A percentile compares a stretch with the other conserved stretches of the same genome.
Evolutionary conservation across 2,113 vertebrate species (phyloP).

Genomic region (Epinephelus cyanopodus): DNA sequence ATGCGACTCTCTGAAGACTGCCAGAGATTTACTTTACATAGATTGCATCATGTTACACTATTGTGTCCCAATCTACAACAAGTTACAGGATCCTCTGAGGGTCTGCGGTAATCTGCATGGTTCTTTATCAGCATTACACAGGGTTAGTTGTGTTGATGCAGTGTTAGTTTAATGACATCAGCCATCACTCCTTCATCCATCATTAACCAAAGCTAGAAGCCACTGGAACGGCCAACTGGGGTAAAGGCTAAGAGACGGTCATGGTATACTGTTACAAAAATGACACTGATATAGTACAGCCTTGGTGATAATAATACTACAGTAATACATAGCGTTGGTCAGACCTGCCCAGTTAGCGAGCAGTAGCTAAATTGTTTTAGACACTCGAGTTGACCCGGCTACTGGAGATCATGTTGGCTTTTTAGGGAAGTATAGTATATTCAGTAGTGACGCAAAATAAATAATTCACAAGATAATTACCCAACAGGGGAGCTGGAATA

Average conservation of each 20-base stretch:
- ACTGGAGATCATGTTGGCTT: neutral
- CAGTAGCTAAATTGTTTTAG: neutral
- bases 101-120: neutral
- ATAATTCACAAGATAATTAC: constrained; percentile 54
- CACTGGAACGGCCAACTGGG: neutral
- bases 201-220: neutral
- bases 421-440: constrained; percentile 11
- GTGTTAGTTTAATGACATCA: constrained; percentile 45
- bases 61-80: constrained; percentile 13
- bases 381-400: constrained; percentile 26
- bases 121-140: constrained; percentile 19
- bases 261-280: neutral
- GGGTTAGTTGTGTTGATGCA: neutral
- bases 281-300: neutral
- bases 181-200: constrained; percentile 14
- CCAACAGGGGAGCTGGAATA: constrained; percentile 21
- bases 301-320: too few species aligned
- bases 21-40: neutral
- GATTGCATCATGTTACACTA: constrained; percentile 29
- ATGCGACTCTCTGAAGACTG: neutral
- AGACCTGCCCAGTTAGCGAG: neutral
- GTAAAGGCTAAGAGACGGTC: neutral
- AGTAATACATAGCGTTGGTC: neutral
- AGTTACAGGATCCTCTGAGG: neutral
- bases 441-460: constrained; percentile 40